phyloP scores from a whole-genome alignment of 2,888 invertebrate species.

The Lathronympha strigana region DNA sequence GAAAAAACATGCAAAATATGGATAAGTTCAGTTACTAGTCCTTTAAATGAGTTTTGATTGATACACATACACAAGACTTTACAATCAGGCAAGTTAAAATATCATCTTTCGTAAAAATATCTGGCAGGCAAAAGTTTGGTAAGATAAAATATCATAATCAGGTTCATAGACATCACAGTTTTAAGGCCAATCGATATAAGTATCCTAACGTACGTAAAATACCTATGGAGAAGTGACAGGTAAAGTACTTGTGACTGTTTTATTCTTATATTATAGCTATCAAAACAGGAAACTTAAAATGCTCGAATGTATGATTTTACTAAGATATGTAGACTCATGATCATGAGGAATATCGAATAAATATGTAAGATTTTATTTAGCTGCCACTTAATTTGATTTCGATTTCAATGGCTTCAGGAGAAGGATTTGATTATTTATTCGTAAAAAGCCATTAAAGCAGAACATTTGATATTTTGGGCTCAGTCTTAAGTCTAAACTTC shows the following conservation, averaged over 20 bases:
- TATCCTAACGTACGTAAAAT: conserved; percentile 31
- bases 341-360: not conserved
- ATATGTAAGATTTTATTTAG: not conserved
- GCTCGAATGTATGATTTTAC: not conserved
- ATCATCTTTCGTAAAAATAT: conserved; percentile 8
- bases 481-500: conserved; percentile 12
- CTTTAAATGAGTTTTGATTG: not conserved
- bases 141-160: conserved; percentile 41
- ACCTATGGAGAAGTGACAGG: conserved; percentile 15
- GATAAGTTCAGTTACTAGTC: not conserved
- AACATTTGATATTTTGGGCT: conserved; percentile 6
- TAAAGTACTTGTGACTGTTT: conserved; percentile 34
- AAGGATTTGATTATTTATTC: conserved; percentile 1
- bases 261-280: conserved; percentile 19
- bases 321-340: not conserved
- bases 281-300: conserved; percentile 5
- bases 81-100: conserved; percentile 27
- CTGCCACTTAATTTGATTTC: conserved; percentile 1
- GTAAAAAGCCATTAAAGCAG: not conserved
- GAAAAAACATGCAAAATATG: too few species aligned
- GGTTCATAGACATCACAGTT: conserved; percentile 45
- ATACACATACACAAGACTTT: not conserved
- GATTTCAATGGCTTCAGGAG: not conserved
- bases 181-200: conserved; percentile 42
- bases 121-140: conserved; percentile 7